Evolutionary conservation across 2,797 vertebrate species (phyloP), one percentile per base, ranked within the genome.

Genomic region (Aeoliscus strigatus): DNA sequence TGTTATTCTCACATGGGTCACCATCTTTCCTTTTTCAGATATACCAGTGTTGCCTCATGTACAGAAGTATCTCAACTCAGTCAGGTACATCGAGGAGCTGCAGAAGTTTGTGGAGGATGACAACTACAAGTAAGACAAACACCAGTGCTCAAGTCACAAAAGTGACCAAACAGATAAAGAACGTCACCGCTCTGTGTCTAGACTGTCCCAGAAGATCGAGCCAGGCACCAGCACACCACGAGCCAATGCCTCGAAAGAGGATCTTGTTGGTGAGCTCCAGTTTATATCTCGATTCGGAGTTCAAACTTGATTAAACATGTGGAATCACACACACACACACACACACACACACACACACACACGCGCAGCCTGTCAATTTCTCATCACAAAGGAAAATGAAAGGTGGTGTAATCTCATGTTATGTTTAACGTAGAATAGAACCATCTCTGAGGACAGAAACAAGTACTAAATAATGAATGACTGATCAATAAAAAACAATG

Each of bases 21-120:
- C 21, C 29, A 4, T 31, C 15, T 41, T 11, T 26, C 13, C 11
- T 39, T 21, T 49, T 34, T 24, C 87, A 99, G 96, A 99, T 81
- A 89, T 97, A 67, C 89, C 88, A 48, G 81, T 95, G 79, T 85
- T 99, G 90, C 92, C 90, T 87, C 94, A 99, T 23, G 89, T 99
- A 58, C 96, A 98, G 80, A 99, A 99, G 80, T 99, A 99, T 34
- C 90, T 99, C 37, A 97, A 95, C 85, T 98, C 96, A 0, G 94
- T 97, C 70, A 90, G 93, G 21, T 99, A 99, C 73, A 98, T 99
- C 67, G 96, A 99, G 86, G 96, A 99, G 72, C 86, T 99, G 33
- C 96, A 99, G 39, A 99, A 98, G 84, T 99, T 99, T 88, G 96
- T 99, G 62, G 96, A 99, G 83, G 96, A 99, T 12, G 96, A 97